phyloP scores from a whole-genome alignment of 2,888 invertebrate species.

The Perizoma affinitatum region DNA sequence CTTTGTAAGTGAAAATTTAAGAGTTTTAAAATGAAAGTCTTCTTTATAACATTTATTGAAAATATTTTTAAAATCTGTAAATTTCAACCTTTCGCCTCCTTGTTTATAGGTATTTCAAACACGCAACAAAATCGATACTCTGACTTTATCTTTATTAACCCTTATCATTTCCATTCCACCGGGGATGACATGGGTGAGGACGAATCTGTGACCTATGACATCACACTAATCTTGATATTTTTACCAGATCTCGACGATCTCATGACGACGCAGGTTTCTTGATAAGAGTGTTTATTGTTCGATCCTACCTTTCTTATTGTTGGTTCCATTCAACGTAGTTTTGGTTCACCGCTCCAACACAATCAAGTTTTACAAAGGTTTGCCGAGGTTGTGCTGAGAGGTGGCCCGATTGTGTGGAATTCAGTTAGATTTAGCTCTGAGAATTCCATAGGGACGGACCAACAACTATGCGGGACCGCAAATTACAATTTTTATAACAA shows the following conservation, averaged over 20 bases:
- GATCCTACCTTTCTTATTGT: not conserved
- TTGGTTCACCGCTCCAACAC: constrained; percentile 7
- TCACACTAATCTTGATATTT: not conserved
- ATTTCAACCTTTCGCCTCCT: not conserved
- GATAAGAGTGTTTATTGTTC: not conserved
- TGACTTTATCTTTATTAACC: constrained; percentile 9
- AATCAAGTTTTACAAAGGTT: constrained; percentile 11
- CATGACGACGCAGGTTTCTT: not conserved
- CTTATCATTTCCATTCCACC: constrained; percentile 2
- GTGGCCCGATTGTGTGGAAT: constrained; percentile 19
- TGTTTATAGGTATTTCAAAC: too few relatives aligned
- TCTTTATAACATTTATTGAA: too few relatives aligned
- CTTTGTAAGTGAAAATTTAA: too few relatives aligned
- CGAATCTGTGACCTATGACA: constrained; percentile 7
- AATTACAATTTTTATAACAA: not conserved
- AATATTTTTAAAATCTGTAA: too few relatives aligned
- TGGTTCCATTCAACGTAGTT: constrained; percentile 3
- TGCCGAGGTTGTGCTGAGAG: constrained; percentile 1
- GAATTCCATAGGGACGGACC: constrained; percentile 22
- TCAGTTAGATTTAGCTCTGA: constrained; percentile 25
- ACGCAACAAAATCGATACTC: constrained; percentile 7
- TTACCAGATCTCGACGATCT: not conserved
- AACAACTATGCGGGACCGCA: constrained; percentile 7
- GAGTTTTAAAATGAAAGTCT: too few relatives aligned
- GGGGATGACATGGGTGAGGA: constrained; percentile 6